Base-by-base conservation (phyloP, 2,888 invertebrate genomes). In the Congeria kusceri region DNA sequence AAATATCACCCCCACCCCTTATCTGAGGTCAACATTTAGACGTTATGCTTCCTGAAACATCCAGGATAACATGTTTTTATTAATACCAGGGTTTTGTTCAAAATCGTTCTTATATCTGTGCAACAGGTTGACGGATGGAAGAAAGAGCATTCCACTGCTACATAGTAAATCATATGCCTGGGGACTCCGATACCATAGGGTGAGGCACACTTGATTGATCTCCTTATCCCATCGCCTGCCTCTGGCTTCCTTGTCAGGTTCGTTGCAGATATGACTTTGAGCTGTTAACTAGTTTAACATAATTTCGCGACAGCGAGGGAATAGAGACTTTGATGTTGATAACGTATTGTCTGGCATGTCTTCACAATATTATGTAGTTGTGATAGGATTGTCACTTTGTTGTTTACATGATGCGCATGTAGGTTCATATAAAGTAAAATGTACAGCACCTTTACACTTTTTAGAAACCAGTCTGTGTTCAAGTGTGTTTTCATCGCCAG, bases 141-240 rank as follows among this genome's bases (percentile, higher is more conserved):
- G 56, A 20, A 18, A 29, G 18, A 57, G 4, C 18, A 57, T 9
- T 4, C 66, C 66, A 66, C 66, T 57, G 23, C 25, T 15, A 4
- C 39, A 4, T 15, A 66, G 25, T 32, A 39, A 32, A 5, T 61
- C 15, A 46, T 76, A 76, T 4, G 66, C 53, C 53, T 77, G 56
- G 7, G 77, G 77, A 18, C 59, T 65, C 46, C 66, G 32, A 25
- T 71, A 67, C 71, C 71, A 71, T 39, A 77, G 20, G 15, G 77
- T 56, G 9, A 71, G 62, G 32, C 71, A 66, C 27, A 77, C 67
- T 20, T 57, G 56, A 25, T 71, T 62, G n/a, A 70, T 57, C 28
- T 63, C 64, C n/a, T 62, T 71, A 27, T 67, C 65, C 71, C 71
- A 77, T 29, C 63, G 61, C 1, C 68, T 56, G 65, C 65, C 39